Evolutionary conservation across 1,140 invertebrate genomes (phyloP).

Genomic region (Caerostris extrusa): DNA sequence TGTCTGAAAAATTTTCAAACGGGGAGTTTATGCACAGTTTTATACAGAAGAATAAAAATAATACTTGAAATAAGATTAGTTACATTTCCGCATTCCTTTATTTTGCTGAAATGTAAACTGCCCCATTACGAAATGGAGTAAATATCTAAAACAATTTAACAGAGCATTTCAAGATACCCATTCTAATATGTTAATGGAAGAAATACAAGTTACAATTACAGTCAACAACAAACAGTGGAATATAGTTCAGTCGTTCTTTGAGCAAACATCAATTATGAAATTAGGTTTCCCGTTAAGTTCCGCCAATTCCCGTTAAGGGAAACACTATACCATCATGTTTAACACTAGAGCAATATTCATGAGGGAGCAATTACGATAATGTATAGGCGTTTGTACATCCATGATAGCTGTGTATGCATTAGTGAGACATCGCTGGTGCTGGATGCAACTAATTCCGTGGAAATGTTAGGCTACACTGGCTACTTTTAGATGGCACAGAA

Average conservation of each 20-base stretch:
- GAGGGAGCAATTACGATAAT: slow-evolving; percentile 45
- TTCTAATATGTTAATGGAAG: too few species aligned
- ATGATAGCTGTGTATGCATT: background rate
- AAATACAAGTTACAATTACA: too few species aligned
- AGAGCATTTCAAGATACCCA: too few species aligned
- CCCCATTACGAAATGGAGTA: too few species aligned
- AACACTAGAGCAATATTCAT: slow-evolving; percentile 10
- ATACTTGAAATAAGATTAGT: too few species aligned
- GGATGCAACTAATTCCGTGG: background rate
- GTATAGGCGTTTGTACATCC: slow-evolving; percentile 7
- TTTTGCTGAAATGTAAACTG: too few species aligned
- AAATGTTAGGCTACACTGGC: background rate
- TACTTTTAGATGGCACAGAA: background rate
- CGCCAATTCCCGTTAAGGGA: background rate
- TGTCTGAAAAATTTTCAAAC: too few species aligned
- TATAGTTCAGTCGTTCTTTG: background rate
- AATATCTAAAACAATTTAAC: too few species aligned
- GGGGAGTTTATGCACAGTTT: too few species aligned
- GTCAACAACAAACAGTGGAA: background rate
- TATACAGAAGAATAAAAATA: too few species aligned
- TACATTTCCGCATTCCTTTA: too few species aligned
- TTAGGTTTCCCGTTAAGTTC: slow-evolving; percentile 12
- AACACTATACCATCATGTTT: background rate
- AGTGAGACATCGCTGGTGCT: background rate
- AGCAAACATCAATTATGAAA: slow-evolving; percentile 11